Conservation (phyloP, 1,140 invertebrate genomes). For the Drosophila nigrodunni region DNA sequence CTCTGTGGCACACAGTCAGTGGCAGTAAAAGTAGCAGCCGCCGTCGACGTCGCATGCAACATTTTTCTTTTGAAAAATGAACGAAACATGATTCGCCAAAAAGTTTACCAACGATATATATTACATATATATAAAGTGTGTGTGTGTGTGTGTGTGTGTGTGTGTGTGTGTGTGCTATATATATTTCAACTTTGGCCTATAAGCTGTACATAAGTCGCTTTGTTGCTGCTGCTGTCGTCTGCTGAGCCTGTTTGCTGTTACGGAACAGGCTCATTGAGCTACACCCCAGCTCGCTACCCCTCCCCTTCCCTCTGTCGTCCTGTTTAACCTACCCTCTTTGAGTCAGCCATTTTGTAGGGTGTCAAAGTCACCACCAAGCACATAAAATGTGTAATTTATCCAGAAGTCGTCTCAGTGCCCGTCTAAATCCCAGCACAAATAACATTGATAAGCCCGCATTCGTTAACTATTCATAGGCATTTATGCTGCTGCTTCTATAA, state of each 20-base stretch:
- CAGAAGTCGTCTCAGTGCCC: neutral
- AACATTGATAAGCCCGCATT: conserved; percentile 36
- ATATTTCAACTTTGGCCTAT: conserved; percentile 78
- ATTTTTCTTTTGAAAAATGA: conserved; percentile 84
- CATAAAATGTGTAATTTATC: neutral
- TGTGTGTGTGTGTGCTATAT: conserved; percentile 7
- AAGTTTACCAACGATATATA: conserved; percentile 41
- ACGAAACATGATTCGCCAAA: conserved; percentile 83
- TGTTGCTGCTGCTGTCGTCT: conserved; percentile 3
- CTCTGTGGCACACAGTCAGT: conserved; percentile 48
- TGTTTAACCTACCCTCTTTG: too few relatives aligned
- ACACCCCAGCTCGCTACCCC: neutral
- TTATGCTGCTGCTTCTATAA: conserved; percentile 37
- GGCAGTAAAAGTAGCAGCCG: conserved; percentile 75
- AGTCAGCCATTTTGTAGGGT: conserved; percentile 60
- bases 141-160: conserved; percentile 16
- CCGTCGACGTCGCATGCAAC: conserved; percentile 77
- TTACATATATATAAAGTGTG: conserved; percentile 18
- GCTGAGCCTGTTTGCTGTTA: conserved; percentile 44
- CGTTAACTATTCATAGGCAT: conserved; percentile 69
- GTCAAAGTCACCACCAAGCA: conserved; percentile 35
- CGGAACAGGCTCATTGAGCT: conserved; percentile 53
- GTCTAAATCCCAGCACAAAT: neutral
- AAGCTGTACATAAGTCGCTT: conserved; percentile 49
- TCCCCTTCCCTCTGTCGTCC: neutral